Evolutionary conservation across 35 echinoderm and acorn worm genomes (phyloP).

Genomic region (Eucidaris tribuloides): DNA sequence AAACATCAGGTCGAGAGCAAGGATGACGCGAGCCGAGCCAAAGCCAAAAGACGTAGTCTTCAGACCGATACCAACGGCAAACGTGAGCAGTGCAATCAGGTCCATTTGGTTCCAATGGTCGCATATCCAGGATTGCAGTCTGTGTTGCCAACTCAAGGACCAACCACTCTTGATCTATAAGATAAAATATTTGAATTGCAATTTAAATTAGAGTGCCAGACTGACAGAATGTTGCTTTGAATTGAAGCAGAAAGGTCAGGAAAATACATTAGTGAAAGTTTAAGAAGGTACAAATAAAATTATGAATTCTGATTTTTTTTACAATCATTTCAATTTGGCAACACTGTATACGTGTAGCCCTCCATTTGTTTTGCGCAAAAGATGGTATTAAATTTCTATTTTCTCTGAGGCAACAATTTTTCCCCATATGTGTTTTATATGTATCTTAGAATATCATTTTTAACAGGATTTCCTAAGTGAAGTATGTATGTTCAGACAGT

Average conservation of each 20-base stretch:
- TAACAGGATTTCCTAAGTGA: too few species aligned
- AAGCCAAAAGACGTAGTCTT: background rate
- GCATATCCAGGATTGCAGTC: slow-evolving; percentile 21
- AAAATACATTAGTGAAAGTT: background rate
- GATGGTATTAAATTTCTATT: too few species aligned
- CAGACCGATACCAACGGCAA: slow-evolving; percentile 36
- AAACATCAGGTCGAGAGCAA: slow-evolving; percentile 58
- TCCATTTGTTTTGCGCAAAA: too few species aligned
- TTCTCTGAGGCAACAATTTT: too few species aligned
- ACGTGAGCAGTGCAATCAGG: slow-evolving; percentile 29
- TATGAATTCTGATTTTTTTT: too few species aligned
- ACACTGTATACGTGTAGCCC: background rate
- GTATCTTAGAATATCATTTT: too few species aligned
- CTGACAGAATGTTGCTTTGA: background rate
- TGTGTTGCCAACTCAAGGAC: background rate
- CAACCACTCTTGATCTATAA: slow-evolving; percentile 23
- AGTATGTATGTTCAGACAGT: too few species aligned
- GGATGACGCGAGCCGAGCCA: slow-evolving; percentile 35
- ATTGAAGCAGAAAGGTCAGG: background rate
- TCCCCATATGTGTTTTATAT: too few species aligned
- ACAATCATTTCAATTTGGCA: background rate
- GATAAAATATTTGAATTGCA: background rate
- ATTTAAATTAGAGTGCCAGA: background rate
- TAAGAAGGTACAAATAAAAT: too few species aligned
- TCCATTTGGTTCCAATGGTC: slow-evolving; percentile 78